Evolutionary conservation across 1,140 invertebrate species (phyloP).

Genomic region (silkworm (Bombyx mori)): DNA sequence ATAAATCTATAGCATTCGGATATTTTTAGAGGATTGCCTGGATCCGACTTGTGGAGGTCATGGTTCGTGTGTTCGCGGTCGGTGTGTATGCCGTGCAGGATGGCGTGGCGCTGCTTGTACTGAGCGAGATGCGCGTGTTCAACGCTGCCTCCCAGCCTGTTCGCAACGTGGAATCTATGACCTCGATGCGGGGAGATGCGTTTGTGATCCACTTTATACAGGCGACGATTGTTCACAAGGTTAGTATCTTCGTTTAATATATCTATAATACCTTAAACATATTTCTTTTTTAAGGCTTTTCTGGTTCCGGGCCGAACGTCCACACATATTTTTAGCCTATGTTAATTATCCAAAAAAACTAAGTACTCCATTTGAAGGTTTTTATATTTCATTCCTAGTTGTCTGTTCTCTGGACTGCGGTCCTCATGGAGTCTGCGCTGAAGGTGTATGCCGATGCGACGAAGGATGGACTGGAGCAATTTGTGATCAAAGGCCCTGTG

Average conservation of each 20-base stretch:
- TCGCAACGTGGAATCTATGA: conserved; percentile 93
- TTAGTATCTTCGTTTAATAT: conserved; percentile 21
- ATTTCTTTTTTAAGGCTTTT: too few relatives aligned
- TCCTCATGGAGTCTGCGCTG: conserved; percentile 89
- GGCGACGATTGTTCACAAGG: conserved; percentile 93
- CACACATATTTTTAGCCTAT: background rate
- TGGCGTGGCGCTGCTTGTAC: conserved; percentile 94
- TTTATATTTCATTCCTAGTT: conserved; percentile 70
- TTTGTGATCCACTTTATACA: conserved; percentile 91
- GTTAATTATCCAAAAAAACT: background rate
- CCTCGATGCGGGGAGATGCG: conserved; percentile 86
- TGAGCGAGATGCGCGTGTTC: conserved; percentile 88
- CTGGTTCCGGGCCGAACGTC: too few relatives aligned
- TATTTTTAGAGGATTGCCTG: conserved; percentile 80
- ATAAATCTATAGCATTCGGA: background rate
- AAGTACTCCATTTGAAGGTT: too few relatives aligned
- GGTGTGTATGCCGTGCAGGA: conserved; percentile 94
- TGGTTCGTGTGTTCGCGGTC: conserved; percentile 92
- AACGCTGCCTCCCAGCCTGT: conserved; percentile 90
- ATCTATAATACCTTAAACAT: too few relatives aligned
- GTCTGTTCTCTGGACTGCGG: conserved; percentile 93
- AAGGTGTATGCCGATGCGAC: conserved; percentile 90
- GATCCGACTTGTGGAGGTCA: conserved; percentile 92
- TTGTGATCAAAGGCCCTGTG: conserved; percentile 92
- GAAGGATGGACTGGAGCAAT: conserved; percentile 92